phyloP scores from a whole-genome alignment of 1,140 invertebrate genomes.

The Drosophila pallidifrons region DNA sequence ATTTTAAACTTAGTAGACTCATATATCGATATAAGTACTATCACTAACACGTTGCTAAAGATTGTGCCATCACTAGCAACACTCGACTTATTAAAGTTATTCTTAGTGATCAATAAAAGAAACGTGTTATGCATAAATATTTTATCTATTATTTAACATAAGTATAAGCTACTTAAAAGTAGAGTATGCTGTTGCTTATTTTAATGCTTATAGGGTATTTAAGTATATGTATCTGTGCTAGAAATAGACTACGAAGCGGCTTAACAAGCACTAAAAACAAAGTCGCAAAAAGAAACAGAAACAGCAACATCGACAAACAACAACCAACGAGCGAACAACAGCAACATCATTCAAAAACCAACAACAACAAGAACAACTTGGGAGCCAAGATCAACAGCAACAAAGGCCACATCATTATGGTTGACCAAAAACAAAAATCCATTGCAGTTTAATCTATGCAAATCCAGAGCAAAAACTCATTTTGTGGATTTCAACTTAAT shows the following conservation, averaged over 20 bases:
- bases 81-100: too few relatives aligned
- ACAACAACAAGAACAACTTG: not conserved
- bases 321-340: conserved; percentile 12
- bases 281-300: conserved; percentile 36
- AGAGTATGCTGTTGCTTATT: not conserved
- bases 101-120: too few relatives aligned
- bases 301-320: conserved; percentile 23
- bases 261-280: conserved; percentile 70
- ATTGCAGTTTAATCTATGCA: conserved; percentile 79
- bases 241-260: conserved; percentile 36
- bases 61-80: too few relatives aligned
- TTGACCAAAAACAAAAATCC: conserved; percentile 45
- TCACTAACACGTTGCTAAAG: too few relatives aligned
- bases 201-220: conserved; percentile 16
- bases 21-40: too few relatives aligned
- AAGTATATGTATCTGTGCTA: conserved; percentile 13
- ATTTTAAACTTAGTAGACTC: too few relatives aligned
- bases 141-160: too few relatives aligned
- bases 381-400: conserved; percentile 25
- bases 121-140: too few relatives aligned
- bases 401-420: conserved; percentile 49
- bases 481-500: conserved; percentile 78
- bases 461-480: conserved; percentile 76
- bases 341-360: not conserved
- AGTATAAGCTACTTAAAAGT: not conserved